Percentiles rank a stretch among this genome's conserved stretches.
Conservation (phyloP, 2,888 invertebrate species). For the Leptarthrus brevirostris region DNA sequence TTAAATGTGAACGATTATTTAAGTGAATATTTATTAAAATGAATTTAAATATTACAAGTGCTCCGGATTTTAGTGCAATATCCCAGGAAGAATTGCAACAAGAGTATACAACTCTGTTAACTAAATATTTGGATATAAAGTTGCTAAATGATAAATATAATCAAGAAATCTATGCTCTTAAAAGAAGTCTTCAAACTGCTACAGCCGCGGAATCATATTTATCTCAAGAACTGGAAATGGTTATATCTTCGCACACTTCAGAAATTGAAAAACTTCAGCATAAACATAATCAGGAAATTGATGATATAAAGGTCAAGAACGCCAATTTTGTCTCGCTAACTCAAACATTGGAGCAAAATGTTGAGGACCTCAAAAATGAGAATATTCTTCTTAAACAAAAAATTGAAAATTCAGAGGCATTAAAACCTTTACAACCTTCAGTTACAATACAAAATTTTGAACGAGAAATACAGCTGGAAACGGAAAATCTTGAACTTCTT, state of each 20-base stretch:
- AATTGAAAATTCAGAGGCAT: neutral
- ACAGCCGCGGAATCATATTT: slow-evolving; percentile 62
- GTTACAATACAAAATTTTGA: slow-evolving; percentile 7
- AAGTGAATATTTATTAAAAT: slow-evolving; percentile 52
- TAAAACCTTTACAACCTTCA: neutral
- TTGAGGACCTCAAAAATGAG: slow-evolving; percentile 26
- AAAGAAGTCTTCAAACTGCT: slow-evolving; percentile 62
- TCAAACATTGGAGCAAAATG: slow-evolving; percentile 12
- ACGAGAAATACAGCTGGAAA: slow-evolving; percentile 58
- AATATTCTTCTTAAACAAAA: neutral
- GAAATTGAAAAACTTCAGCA: slow-evolving; percentile 39
- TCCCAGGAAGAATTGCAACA: slow-evolving; percentile 62
- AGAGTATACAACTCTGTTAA: slow-evolving; percentile 61
- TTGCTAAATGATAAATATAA: slow-evolving; percentile 60
- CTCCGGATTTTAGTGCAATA: slow-evolving; percentile 48
- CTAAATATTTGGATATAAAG: slow-evolving; percentile 59
- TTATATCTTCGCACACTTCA: slow-evolving; percentile 11
- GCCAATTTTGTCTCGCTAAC: neutral
- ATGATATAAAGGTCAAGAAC: slow-evolving; percentile 49
- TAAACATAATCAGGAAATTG: slow-evolving; percentile 49
- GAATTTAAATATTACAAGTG: slow-evolving; percentile 57
- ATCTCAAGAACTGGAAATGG: slow-evolving; percentile 61
- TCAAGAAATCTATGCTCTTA: slow-evolving; percentile 64
- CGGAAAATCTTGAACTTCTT: slow-evolving; percentile 62
- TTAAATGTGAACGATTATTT: neutral